phyloP scores from a whole-genome alignment of 2,113 vertebrate species.

The Henicopernis longicauda region DNA sequence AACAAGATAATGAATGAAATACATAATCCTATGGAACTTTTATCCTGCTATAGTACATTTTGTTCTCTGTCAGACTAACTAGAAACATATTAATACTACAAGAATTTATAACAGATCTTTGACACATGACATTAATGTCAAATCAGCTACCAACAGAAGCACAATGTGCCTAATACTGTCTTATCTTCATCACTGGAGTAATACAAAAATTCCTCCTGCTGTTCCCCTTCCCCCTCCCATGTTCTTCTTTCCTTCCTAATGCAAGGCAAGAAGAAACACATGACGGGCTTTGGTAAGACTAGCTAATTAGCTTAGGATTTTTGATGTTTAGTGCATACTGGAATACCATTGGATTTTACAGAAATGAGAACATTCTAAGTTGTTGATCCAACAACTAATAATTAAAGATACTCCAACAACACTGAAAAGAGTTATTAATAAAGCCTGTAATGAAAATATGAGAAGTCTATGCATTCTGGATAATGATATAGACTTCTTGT shows the following conservation, averaged over 20 bases:
- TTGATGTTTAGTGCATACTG: neutral
- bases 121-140: neutral
- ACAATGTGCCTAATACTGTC: neutral
- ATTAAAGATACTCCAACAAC: neutral
- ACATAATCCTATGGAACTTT: neutral
- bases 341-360: neutral
- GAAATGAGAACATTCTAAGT: neutral
- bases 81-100: neutral
- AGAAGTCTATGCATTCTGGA: neutral
- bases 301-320: slow-evolving; percentile 41
- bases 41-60: neutral
- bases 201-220: neutral
- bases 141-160: neutral
- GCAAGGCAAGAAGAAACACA: slow-evolving; percentile 47
- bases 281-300: slow-evolving; percentile 23
- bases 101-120: neutral
- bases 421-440: neutral
- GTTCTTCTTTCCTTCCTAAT: neutral
- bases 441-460: neutral
- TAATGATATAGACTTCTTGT: neutral
- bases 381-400: neutral
- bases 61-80: neutral
- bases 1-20: neutral
- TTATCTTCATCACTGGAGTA: neutral
- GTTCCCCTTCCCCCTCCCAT: neutral